A percentile compares a stretch with the other conserved stretches of the same genome.
These are phyloP conservation scores for Dyspetes luteomarginatus DNA, from an alignment of 2,888 invertebrate genomes.

Conservation along the genomic window DNA sequence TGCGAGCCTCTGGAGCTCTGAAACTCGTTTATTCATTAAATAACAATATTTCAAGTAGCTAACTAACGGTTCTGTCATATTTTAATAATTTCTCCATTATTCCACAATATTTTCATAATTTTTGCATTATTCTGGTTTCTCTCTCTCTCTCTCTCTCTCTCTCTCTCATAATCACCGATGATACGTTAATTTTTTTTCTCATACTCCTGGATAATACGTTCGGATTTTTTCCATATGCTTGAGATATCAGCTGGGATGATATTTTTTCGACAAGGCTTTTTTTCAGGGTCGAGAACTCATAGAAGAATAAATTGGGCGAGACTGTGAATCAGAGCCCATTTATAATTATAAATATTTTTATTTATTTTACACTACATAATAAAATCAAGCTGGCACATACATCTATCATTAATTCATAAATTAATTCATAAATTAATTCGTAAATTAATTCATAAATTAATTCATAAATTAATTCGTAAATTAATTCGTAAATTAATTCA, in stretches of 20 bases:
- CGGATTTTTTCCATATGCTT: not conserved
- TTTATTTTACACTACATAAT: not conserved
- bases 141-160: too few species aligned
- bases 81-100: constrained; percentile 31
- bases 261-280: constrained; percentile 10
- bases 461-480: too few species aligned
- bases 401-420: too few species aligned
- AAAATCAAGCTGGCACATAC: too few species aligned
- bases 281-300: constrained; percentile 23
- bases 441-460: too few species aligned
- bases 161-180: not conserved
- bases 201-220: not conserved
- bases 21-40: constrained; percentile 66
- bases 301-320: constrained; percentile 2
- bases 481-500: too few species aligned
- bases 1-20: constrained; percentile 16
- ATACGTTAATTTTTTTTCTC: constrained; percentile 10
- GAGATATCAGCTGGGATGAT: constrained; percentile 3
- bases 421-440: too few species aligned
- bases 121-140: constrained; percentile 2
- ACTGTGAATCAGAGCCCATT: constrained; percentile 27
- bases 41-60: constrained; percentile 69
- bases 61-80: constrained; percentile 69
- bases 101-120: constrained; percentile 33
- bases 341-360: not conserved